Evolutionary conservation across 2,797 vertebrate species (phyloP).

Genomic region (Acipenser oxyrinchus): DNA sequence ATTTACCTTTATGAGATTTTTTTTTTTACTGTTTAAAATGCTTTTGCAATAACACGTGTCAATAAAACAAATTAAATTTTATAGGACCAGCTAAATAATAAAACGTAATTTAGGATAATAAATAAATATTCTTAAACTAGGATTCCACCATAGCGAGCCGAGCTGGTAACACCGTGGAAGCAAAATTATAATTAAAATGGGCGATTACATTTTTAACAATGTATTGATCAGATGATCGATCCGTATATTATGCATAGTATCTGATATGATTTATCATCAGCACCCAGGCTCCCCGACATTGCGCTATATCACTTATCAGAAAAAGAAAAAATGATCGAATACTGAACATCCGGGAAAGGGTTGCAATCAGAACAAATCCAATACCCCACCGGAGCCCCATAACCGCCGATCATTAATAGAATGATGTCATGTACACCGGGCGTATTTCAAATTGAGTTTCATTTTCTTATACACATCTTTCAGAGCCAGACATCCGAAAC

Average conservation of each 20-base stretch:
- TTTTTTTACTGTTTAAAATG: too few species aligned
- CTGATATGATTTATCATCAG: constrained; percentile 16
- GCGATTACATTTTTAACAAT: constrained; percentile 8
- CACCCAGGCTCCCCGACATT: constrained; percentile 19
- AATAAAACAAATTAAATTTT: too few species aligned
- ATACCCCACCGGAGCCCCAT: constrained; percentile 20
- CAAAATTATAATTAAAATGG: too few species aligned
- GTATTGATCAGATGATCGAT: constrained; percentile 76
- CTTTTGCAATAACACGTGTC: too few species aligned
- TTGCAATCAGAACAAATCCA: constrained; percentile 25
- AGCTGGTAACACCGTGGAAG: too few species aligned
- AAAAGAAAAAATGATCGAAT: constrained; percentile 13
- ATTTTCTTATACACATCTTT: constrained; percentile 29
- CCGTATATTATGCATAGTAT: constrained; percentile 44
- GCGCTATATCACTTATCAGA: constrained; percentile 30
- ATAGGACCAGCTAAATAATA: too few species aligned
- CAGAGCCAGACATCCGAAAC: constrained; percentile 22
- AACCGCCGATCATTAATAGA: constrained; percentile 24
- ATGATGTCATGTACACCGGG: constrained; percentile 41
- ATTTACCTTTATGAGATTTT: too few species aligned
- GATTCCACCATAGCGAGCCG: too few species aligned
- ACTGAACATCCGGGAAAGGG: constrained; percentile 23
- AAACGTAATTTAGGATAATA: too few species aligned
- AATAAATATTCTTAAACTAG: too few species aligned
- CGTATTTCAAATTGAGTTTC: constrained; percentile 15